These are phyloP conservation scores for Tipula helvola DNA, from an alignment of 2,888 invertebrate genomes.

Conservation along the genomic window DNA sequence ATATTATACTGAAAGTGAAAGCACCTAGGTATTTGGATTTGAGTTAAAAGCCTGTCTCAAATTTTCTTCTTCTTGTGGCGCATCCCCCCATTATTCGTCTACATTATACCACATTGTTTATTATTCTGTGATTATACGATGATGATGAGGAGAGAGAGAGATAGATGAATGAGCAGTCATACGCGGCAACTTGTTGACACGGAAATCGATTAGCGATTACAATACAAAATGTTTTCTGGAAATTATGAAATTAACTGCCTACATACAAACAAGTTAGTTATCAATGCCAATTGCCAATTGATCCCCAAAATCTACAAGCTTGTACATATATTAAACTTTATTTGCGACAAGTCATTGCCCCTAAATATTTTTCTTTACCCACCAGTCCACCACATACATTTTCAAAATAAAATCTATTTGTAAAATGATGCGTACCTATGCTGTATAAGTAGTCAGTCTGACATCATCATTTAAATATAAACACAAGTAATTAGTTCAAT, in stretches of 20 bases:
- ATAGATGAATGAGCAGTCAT: no score
- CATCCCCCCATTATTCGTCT: no score
- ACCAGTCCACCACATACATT: background rate
- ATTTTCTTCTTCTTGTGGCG: no score
- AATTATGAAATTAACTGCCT: no score
- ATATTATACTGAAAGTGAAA: no score
- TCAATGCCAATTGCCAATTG: background rate
- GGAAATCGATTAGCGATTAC: background rate
- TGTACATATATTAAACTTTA: background rate
- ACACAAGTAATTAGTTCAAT: background rate
- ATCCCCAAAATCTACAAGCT: background rate
- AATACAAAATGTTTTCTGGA: no score
- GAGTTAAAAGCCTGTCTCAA: no score
- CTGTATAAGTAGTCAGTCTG: background rate
- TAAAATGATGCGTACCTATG: background rate
- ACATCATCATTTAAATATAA: background rate
- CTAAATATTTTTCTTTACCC: background rate
- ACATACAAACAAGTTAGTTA: background rate
- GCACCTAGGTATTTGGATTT: no score
- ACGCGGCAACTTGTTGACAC: background rate
- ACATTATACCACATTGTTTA: no score
- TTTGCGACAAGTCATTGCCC: background rate
- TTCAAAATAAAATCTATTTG: background rate
- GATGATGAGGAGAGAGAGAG: no score
- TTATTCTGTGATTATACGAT: no score